These are phyloP conservation scores for Progne subis DNA, from an alignment of 2,113 vertebrate genomes.

Conservation along the genomic window DNA sequence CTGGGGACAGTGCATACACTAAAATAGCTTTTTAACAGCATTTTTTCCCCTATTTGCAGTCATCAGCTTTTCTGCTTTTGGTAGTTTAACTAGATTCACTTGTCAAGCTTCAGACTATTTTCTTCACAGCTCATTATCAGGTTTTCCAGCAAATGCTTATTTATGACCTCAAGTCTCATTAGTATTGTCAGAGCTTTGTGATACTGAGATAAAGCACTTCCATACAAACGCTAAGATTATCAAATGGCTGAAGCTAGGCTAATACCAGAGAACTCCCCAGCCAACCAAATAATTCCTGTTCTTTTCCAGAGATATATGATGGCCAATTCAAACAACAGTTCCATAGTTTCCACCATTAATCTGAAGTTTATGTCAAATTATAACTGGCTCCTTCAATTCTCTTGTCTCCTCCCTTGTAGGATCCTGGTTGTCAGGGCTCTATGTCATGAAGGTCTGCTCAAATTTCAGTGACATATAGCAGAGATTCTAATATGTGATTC, in stretches of 20 bases:
- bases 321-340: background rate
- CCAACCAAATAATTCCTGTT: background rate
- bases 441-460: background rate
- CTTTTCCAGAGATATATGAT: background rate
- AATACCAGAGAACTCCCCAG: background rate
- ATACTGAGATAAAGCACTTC: background rate
- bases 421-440: background rate
- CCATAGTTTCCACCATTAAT: background rate
- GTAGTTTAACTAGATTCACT: background rate
- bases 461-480: background rate
- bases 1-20: background rate
- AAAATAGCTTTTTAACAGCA: background rate
- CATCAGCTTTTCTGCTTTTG: background rate
- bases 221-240: background rate
- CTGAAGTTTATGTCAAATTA: background rate
- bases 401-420: background rate
- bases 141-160: conserved; percentile 4
- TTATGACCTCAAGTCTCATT: background rate
- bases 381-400: background rate
- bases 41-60: background rate
- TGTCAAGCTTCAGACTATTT: background rate
- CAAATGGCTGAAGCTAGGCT: background rate
- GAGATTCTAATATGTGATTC: background rate
- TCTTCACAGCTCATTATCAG: background rate
- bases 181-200: background rate